Percentiles rank a stretch among this genome's conserved stretches.
Evolutionary conservation across 2,113 vertebrate genomes (phyloP).

Genomic region (Clarias batrachus): DNA sequence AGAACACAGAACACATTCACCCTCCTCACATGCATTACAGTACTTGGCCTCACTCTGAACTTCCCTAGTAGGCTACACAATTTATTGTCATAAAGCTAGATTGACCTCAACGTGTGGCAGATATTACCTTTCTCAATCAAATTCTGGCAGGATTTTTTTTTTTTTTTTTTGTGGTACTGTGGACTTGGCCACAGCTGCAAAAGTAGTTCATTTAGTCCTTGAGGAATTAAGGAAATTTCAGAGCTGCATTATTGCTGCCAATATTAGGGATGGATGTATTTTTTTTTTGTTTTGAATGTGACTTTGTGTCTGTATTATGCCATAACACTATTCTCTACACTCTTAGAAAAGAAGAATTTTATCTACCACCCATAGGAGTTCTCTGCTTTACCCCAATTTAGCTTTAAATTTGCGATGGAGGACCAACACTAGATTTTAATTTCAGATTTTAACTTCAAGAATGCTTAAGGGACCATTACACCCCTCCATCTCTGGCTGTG

Average conservation of each 20-base stretch:
- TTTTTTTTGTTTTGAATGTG: too few relatives aligned
- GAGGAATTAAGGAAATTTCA: not conserved
- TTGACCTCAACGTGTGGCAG: not conserved
- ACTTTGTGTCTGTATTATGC: not conserved
- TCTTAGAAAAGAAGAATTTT: not conserved
- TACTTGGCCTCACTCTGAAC: not conserved
- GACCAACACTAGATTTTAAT: not conserved
- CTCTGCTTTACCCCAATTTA: not conserved
- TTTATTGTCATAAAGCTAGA: not conserved
- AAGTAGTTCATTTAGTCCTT: not conserved
- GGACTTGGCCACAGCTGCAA: not conserved
- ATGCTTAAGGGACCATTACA: not conserved
- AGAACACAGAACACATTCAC: not conserved
- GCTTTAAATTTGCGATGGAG: not conserved
- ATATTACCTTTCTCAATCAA: too few relatives aligned
- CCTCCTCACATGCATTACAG: not conserved
- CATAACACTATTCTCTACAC: not conserved
- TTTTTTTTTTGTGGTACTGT: not conserved
- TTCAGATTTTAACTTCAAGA: not conserved
- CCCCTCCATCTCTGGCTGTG: not conserved
- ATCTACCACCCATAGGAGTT: not conserved
- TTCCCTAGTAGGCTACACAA: not conserved
- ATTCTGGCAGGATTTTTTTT: not conserved
- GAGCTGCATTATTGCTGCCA: not conserved
- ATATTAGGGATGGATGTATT: too few relatives aligned